Percentiles rank a stretch among this genome's conserved stretches.
Conservation (phyloP, 2,888 invertebrate species). For the Dolichomitus sp. region DNA sequence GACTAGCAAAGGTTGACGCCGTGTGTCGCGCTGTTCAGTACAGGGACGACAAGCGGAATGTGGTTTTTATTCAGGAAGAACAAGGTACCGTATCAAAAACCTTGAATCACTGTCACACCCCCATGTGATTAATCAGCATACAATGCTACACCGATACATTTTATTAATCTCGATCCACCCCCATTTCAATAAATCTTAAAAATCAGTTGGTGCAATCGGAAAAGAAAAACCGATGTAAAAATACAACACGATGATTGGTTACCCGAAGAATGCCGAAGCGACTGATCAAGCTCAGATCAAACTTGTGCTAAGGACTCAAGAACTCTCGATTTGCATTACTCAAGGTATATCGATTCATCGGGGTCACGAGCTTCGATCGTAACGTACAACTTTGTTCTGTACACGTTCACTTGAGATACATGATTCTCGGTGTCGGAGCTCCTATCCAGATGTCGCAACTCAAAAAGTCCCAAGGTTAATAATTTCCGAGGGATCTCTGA, state of each 20-base stretch:
- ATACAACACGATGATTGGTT: constrained; percentile 23
- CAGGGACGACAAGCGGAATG: constrained; percentile 60
- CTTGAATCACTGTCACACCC: constrained; percentile 67
- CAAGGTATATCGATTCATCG: constrained; percentile 51
- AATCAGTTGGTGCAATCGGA: constrained; percentile 9
- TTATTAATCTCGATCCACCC: constrained; percentile 41
- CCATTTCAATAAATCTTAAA: constrained; percentile 45
- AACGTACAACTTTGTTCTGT: constrained; percentile 25
- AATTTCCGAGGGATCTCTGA: constrained; percentile 27
- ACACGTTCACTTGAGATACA: constrained; percentile 4
- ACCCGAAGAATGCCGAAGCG: constrained; percentile 4
- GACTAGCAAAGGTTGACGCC: constrained; percentile 56
- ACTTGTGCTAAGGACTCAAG: constrained; percentile 1
- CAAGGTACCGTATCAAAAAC: constrained; percentile 40
- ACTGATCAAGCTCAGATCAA: constrained; percentile 18
- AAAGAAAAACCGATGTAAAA: constrained; percentile 17
- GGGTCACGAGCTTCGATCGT: constrained; percentile 30
- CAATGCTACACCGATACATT: constrained; percentile 35
- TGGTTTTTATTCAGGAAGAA: constrained; percentile 66
- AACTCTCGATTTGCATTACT: constrained; percentile 40
- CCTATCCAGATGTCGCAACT: constrained; percentile 26
- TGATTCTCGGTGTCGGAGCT: constrained; percentile 11
- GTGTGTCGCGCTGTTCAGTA: constrained; percentile 2
- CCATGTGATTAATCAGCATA: constrained; percentile 54
- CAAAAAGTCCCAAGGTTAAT: constrained; percentile 30